A percentile compares a stretch with the other conserved stretches of the same genome.
Evolutionary conservation across 2,888 invertebrate genomes (phyloP).

Genomic region (Drosophila seclusa): DNA sequence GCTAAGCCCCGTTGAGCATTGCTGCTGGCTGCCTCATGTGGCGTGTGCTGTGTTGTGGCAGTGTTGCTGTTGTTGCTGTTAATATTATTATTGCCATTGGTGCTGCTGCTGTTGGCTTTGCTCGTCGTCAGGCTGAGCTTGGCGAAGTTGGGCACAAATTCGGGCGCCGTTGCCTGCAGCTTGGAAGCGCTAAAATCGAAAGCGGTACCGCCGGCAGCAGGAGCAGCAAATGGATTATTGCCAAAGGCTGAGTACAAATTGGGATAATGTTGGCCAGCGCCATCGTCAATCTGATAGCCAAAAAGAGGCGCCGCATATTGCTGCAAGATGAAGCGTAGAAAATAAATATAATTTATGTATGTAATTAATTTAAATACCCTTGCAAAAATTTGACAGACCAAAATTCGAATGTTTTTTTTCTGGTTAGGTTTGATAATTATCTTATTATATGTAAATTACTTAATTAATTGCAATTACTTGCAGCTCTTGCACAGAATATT

Average conservation of each 20-base stretch:
- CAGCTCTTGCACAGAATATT: not conserved
- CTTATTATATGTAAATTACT: not conserved
- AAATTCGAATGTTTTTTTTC: not conserved
- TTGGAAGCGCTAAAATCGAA: conserved; percentile 79
- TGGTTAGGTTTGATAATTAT: not conserved
- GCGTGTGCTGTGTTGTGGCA: conserved; percentile 46
- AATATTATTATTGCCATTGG: conserved; percentile 31
- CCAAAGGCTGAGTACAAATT: conserved; percentile 64
- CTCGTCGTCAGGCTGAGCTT: conserved; percentile 63
- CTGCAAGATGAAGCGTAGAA: conserved; percentile 19
- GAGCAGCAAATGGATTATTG: conserved; percentile 72
- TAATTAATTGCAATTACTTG: not conserved
- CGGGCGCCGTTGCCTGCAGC: conserved; percentile 82
- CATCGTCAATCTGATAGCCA: conserved; percentile 47
- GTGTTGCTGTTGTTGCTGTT: conserved; percentile 58
- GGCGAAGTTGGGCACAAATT: conserved; percentile 83
- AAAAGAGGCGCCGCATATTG: conserved; percentile 33
- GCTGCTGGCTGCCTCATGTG: conserved; percentile 18
- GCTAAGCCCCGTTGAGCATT: conserved; percentile 21
- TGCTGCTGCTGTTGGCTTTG: conserved; percentile 3
- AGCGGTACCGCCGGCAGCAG: conserved; percentile 29
- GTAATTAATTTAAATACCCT: not conserved
- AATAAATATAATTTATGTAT: not conserved
- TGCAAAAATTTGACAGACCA: not conserved
- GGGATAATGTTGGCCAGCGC: conserved; percentile 24